These are phyloP conservation scores for Ceraclea dissimilis DNA, from an alignment of 2,888 invertebrate species.

Conservation along the genomic window DNA sequence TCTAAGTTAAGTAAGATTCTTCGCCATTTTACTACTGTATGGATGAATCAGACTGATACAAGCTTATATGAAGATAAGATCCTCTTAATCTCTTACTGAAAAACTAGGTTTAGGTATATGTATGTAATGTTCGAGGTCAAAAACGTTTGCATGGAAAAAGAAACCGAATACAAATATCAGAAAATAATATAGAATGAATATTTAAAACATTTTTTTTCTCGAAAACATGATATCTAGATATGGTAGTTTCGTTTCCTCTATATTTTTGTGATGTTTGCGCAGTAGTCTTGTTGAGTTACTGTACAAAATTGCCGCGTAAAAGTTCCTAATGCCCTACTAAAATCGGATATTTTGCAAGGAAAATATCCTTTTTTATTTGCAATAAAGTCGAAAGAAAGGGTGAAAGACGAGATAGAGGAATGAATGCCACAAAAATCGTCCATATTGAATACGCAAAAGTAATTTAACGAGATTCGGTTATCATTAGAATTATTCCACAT, in stretches of 20 bases:
- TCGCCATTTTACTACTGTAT: too few species aligned
- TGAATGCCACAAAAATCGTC: constrained; percentile 16
- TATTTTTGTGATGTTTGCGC: neutral
- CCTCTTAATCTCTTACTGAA: too few species aligned
- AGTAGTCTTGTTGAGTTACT: constrained; percentile 3
- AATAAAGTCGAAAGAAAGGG: constrained; percentile 14
- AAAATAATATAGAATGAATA: too few species aligned
- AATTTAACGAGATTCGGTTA: neutral
- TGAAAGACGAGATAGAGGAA: neutral
- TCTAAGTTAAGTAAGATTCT: too few species aligned
- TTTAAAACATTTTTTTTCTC: too few species aligned
- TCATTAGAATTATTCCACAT: constrained; percentile 1
- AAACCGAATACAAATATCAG: neutral
- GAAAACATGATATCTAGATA: too few species aligned
- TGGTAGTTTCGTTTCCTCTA: too few species aligned
- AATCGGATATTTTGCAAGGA: constrained; percentile 12
- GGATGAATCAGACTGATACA: too few species aligned
- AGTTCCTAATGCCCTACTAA: constrained; percentile 16
- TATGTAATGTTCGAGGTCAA: too few species aligned
- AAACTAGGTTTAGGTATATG: too few species aligned
- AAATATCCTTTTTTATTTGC: constrained; percentile 21
- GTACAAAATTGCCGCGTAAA: constrained; percentile 13
- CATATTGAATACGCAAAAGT: constrained; percentile 15
- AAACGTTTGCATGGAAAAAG: neutral
- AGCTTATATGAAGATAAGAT: too few species aligned